These are phyloP conservation scores for Tethya wilhelma DNA, from an alignment of 37 sponge, comb jelly and placozoan species.

Conservation along the genomic window DNA sequence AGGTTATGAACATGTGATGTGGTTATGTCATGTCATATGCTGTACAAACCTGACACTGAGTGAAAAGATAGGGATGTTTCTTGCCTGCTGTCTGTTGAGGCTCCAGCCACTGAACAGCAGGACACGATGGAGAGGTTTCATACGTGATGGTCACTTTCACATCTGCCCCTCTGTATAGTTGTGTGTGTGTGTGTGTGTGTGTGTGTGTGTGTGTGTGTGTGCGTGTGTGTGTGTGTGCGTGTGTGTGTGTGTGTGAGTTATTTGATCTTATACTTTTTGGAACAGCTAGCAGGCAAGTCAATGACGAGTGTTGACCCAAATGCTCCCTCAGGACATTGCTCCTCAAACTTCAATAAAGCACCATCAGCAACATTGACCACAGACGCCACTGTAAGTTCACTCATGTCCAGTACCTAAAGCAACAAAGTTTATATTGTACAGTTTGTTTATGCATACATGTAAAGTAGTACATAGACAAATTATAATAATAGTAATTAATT, in stretches of 20 bases:
- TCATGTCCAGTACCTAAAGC: constrained; percentile 49
- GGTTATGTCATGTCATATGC: neutral
- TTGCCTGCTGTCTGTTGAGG: constrained; percentile 89
- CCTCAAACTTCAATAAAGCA: constrained; percentile 10
- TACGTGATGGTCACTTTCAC: constrained; percentile 51
- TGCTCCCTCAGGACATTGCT: constrained; percentile 4
- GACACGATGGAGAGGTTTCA: constrained; percentile 52
- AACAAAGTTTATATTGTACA: no score
- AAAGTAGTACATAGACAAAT: no score
- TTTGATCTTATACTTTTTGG: neutral
- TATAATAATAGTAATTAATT: no score
- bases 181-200: no score
- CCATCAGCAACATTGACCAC: constrained; percentile 24
- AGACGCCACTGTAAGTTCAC: constrained; percentile 27
- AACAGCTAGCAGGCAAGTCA: constrained; percentile 3
- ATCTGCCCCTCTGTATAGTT: constrained; percentile 11
- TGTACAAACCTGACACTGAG: constrained; percentile 84
- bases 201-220: no score
- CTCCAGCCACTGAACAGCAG: constrained; percentile 89
- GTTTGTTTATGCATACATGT: neutral
- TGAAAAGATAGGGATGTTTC: constrained; percentile 88
- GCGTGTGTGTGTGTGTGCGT: no score
- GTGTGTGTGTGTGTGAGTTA: neutral
- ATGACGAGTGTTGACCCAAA: constrained; percentile 53
- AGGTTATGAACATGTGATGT: neutral